These are phyloP conservation scores for Protobothrops flavoviridis DNA, from an alignment of 2,113 vertebrate genomes.

Conservation along the genomic window DNA sequence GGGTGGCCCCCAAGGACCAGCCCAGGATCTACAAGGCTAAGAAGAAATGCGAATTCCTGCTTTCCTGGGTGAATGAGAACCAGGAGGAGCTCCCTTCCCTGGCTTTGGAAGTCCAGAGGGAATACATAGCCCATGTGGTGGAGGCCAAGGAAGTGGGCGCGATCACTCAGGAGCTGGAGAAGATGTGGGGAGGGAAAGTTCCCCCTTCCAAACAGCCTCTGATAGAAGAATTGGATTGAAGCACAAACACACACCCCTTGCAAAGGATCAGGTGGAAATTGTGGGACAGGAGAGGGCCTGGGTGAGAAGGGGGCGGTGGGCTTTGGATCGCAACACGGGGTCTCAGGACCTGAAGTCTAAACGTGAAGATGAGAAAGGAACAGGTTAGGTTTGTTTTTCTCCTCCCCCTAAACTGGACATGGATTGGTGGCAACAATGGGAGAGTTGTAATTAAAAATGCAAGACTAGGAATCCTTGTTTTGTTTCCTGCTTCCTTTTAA, in stretches of 20 bases:
- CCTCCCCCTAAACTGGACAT: background rate
- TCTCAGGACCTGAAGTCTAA: background rate
- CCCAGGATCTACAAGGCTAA: constrained; percentile 68
- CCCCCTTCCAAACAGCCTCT: constrained; percentile 60
- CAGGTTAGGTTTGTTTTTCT: background rate
- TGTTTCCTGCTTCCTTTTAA: background rate
- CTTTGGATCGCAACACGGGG: background rate
- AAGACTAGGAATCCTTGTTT: background rate
- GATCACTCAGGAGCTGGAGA: constrained; percentile 68
- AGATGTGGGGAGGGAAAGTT: constrained; percentile 68
- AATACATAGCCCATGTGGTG: constrained; percentile 59
- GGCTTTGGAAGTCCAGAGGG: constrained; percentile 70
- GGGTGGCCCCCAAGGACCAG: constrained; percentile 54
- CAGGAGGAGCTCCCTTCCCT: constrained; percentile 46
- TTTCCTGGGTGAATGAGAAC: constrained; percentile 81
- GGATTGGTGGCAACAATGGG: background rate
- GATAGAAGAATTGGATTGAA: constrained; percentile 77
- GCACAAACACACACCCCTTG: no score
- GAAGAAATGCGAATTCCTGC: constrained; percentile 84
- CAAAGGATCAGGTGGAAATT: background rate
- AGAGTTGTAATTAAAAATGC: background rate
- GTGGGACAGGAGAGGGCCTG: background rate
- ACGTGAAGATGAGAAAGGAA: background rate
- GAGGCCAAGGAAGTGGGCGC: constrained; percentile 64
- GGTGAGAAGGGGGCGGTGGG: background rate